Evolutionary conservation across 1,140 invertebrate genomes (phyloP).

Genomic region (Scylla paramamosain): DNA sequence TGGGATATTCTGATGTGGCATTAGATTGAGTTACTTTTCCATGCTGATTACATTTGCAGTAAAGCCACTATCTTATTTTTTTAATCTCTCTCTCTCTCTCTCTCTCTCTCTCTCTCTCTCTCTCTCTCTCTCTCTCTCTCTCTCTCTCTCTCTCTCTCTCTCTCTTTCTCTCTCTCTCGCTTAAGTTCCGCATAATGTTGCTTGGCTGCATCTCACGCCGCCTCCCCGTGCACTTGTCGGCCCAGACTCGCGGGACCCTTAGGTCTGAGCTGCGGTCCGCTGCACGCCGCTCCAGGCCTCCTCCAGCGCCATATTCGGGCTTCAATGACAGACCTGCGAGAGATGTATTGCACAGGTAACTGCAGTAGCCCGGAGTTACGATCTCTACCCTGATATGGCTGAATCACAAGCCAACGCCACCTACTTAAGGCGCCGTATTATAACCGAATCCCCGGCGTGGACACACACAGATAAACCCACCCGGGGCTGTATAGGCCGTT

Average conservation of each 20-base stretch:
- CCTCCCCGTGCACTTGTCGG: background rate
- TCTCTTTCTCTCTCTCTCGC: slow-evolving; percentile 18
- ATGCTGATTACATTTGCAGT: background rate
- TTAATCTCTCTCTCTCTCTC: too few relatives aligned
- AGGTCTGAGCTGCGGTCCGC: slow-evolving; percentile 30
- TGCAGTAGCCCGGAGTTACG: slow-evolving; percentile 55
- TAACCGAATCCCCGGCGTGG: background rate
- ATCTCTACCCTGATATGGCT: background rate
- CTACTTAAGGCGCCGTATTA: slow-evolving; percentile 11
- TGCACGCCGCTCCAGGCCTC: background rate
- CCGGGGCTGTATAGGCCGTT: background rate
- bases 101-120: background rate
- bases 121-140: slow-evolving; percentile 3
- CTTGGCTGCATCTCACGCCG: background rate
- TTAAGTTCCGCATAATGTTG: background rate
- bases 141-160: slow-evolving; percentile 4
- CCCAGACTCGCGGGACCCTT: background rate
- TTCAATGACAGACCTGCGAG: slow-evolving; percentile 43
- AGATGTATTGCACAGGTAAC: slow-evolving; percentile 63
- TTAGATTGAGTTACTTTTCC: background rate
- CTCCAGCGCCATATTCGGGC: slow-evolving; percentile 46
- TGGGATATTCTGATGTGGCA: background rate
- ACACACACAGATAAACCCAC: background rate
- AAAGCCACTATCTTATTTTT: background rate
- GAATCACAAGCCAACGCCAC: slow-evolving; percentile 24